Percentiles rank a stretch among this genome's conserved stretches.
phyloP scores from a whole-genome alignment of 2,888 invertebrate species.

The Neoscelio sp. region DNA sequence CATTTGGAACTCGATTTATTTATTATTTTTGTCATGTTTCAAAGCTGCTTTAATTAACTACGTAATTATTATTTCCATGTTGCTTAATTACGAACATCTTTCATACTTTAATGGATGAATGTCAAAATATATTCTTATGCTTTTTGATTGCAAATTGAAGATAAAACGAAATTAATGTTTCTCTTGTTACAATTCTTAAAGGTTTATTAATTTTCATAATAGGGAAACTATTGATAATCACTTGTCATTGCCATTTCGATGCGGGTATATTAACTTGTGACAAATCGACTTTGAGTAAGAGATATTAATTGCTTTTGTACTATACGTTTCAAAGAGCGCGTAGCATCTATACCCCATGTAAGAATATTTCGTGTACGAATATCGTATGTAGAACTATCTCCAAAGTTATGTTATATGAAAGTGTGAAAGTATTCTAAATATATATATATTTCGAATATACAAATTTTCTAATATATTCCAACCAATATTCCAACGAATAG shows the following conservation, averaged over 20 bases:
- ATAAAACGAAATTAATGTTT: background rate
- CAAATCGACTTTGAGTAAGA: conserved; percentile 14
- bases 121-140: conserved; percentile 2
- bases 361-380: too few relatives aligned
- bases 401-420: too few relatives aligned
- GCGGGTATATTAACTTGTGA: conserved; percentile 7
- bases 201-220: conserved; percentile 18
- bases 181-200: background rate
- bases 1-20: too few relatives aligned
- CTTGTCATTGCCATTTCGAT: background rate
- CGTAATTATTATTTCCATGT: background rate
- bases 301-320: conserved; percentile 4
- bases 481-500: too few relatives aligned
- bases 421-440: too few relatives aligned
- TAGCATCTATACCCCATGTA: too few relatives aligned
- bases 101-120: conserved; percentile 2
- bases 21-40: too few relatives aligned
- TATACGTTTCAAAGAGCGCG: too few relatives aligned
- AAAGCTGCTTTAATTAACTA: background rate
- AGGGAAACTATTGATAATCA: conserved; percentile 2
- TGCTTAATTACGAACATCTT: background rate
- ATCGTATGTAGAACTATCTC: too few relatives aligned
- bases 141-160: background rate
- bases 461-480: too few relatives aligned
- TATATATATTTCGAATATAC: too few relatives aligned